Evolutionary conservation across 2,888 invertebrate species (phyloP), one percentile per base, ranked within the genome.

Genomic region (Drosophila fungiperda): DNA sequence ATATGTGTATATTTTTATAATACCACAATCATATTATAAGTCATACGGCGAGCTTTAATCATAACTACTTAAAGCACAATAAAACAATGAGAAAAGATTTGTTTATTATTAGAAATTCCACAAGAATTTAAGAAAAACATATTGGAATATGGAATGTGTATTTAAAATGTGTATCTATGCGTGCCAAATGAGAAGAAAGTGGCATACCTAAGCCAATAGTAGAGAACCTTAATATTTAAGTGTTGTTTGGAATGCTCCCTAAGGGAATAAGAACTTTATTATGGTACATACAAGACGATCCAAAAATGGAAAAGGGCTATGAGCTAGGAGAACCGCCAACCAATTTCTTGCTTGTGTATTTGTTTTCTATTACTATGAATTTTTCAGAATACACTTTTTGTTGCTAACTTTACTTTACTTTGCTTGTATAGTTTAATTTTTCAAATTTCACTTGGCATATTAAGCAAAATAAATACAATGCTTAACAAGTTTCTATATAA

Each of bases 11-110:
- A 20, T n/a, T 26, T 26, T 15, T 12, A 26, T 29, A 8, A 23
- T 45, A 20, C 20, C 15, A 33, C 8, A 20, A 20, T 9, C 9
- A 36, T 49, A 9, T 59, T 15, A 15, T 40, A 49, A 29, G 49
- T 49, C 57, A 68, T 35, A 11, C 40, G 40, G 49, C 36, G 1
- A 17, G 12, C 68, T 55, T 68, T 55, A 68, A 68, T 68, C 69
- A 50, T 35, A 20, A 15, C 29, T 23, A 32, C 32, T 48, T 17
- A 20, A 66, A 38, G 12, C n/a, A n/a, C 36, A 23, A 38, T 35
- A 53, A 65, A 50, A 42, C 64, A 23, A 32, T 38, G 38, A 33
- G 67, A 35, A 68, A 55, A 29, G 15, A 29, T 40, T 54, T 68
- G 55, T 68, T 68, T 50, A 55, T 68, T 48, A 33, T 33, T 12